Base-by-base conservation (phyloP, 2,888 invertebrate species). In the Brachypalpus laphriformis region DNA sequence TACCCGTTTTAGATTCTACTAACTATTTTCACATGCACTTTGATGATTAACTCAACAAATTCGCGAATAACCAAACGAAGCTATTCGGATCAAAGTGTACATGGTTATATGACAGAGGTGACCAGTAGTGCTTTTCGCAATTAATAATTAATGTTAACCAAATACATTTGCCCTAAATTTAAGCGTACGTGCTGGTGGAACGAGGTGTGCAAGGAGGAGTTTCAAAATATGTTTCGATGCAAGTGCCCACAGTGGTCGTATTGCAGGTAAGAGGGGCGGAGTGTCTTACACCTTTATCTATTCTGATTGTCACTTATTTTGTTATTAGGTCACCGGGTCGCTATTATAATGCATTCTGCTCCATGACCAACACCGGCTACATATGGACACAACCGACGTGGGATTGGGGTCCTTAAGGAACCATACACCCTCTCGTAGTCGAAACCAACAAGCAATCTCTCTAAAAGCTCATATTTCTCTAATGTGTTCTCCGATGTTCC, bases 141-240 rank as follows among this genome's bases (percentile, higher is more conserved):
- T 78, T 47, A 54, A 47, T 42, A 54, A 63, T 37, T 49, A 37
- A 51, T 45, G 1, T 71, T 74, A 31, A 76, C 25, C 49, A 47
- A 51, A 47, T 31, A 59, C 51, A 34, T 75, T 86, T 71, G 49
- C 72, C 45, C 63, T 82, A 92, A 93, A 61, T 91, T 75, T 31
- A 28, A 97, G 97, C 94, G 97, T 90, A 97, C 96, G 63, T 97
- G 97, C 91, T 97, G 97, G 97, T 97, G 97, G 96, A 97, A 97
- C 91, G 97, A 98, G 93, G 95, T 97, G 16, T 98, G 97, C 93
- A 97, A 98, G 90, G 97, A 97, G 90, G 97, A 97, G 92, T 97
- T 97, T 90, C 97, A 97, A 92, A 95, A 94, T 87, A 93, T 96
- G 88, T 97, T 97, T 91, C 94, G 96, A 81, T 98, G 97, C 92